Evolutionary conservation across 2,888 invertebrate species (phyloP).

Genomic region (Slavum lentiscoides): DNA sequence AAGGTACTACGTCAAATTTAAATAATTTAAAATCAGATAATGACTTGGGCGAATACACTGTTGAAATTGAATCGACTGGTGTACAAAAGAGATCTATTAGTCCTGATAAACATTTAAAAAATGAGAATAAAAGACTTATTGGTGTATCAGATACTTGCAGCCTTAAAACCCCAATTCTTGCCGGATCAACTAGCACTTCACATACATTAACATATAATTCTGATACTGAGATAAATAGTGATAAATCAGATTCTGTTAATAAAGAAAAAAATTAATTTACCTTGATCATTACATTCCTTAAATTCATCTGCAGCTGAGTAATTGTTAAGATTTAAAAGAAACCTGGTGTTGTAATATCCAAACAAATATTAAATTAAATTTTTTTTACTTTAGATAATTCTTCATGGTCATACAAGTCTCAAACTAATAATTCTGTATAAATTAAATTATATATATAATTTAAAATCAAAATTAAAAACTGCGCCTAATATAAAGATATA

Average conservation of each 20-base stretch:
- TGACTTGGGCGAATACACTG: not conserved
- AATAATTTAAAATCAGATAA: not conserved
- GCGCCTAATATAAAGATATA: not conserved
- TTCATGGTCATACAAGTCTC: not conserved
- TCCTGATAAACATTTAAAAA: not conserved
- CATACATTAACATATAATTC: not conserved
- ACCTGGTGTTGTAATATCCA: not conserved
- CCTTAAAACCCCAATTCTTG: not conserved
- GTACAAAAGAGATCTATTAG: not conserved
- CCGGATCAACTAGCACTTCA: not conserved
- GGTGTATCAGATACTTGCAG: not conserved
- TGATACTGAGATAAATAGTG: not conserved
- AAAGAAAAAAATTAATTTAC: not conserved
- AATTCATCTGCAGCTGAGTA: not conserved
- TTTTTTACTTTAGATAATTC: not conserved
- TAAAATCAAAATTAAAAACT: not conserved
- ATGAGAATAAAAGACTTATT: not conserved
- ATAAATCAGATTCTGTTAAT: not conserved
- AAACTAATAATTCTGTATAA: not conserved
- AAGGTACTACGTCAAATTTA: not conserved
- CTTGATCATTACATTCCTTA: not conserved
- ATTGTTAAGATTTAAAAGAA: not conserved
- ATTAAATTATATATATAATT: not conserved
- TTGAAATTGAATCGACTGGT: not conserved
- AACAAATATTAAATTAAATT: not conserved